Base-by-base conservation (phyloP, 2,797 vertebrate genomes). In the Agapornis canus region DNA sequence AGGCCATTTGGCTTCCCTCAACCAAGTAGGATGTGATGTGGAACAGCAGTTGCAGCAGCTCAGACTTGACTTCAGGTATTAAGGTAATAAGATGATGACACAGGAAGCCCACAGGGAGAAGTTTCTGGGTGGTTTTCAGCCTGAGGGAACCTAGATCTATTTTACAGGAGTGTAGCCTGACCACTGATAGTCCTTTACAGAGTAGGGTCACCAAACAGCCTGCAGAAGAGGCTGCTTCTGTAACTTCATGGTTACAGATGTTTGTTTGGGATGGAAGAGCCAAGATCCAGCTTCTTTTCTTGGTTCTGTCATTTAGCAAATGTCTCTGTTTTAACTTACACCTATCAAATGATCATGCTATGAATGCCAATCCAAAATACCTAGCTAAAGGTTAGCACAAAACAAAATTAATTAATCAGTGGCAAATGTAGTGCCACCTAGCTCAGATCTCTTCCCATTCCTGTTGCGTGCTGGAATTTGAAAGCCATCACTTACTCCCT, bases 381-480 rank as follows among this genome's bases (percentile, higher is more conserved):
- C 51, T 81, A 27, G 10, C 20, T 26, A 32, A 31, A 40, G 35
- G 14, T 48, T 43, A 29, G 6, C 27, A 47, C 32, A 60, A 57
- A 68, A 18, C 17, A 69, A 49, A 72, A 73, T 29, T 8, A 52
- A 57, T 31, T 35, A 16, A 11, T n/a, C 54, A 39, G 8, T 76
- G 89, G 9, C 13, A 69, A 84, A 59, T 27, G 39, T 32, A 35
- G 19, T 42, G 19, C 22, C 16, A 2, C 11, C 15, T 31, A 29
- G 29, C 43, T 52, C 10, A 29, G n/a, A 22, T 43, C n/a, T 65
- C 29, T 32, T 71, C 15, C 29, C 10, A 82, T 73, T 71, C n/a
- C 72, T 1, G 0, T 39, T n/a, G 5, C 2, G 1, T 22, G 17
- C 13, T 13, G 0, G 6, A 71, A 6, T 85, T 70, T 70, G 43